Conservation (phyloP, 2,888 invertebrate genomes). For the Caenorhabditis sp. region DNA sequence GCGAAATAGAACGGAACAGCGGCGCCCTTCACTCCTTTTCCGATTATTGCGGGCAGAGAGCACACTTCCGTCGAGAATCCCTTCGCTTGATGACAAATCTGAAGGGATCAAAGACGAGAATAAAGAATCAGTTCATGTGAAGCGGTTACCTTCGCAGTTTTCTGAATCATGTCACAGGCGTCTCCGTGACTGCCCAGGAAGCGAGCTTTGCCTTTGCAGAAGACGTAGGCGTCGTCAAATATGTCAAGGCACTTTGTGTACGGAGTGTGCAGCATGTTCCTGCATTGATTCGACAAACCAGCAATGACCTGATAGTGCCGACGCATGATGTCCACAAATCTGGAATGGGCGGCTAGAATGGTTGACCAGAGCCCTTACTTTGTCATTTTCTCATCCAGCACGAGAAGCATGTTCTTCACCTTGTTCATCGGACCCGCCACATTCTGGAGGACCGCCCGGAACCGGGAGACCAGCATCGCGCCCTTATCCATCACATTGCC, state of each 20-base stretch:
- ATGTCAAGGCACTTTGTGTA: constrained; percentile 55
- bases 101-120: no score
- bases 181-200: constrained; percentile 49
- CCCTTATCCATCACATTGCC: constrained; percentile 62
- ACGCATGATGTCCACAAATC: constrained; percentile 59
- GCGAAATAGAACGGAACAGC: constrained; percentile 54
- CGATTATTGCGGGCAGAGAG: constrained; percentile 31
- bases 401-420: constrained; percentile 49
- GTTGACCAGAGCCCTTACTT: constrained; percentile 9
- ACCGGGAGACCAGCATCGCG: constrained; percentile 33
- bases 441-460: constrained; percentile 43
- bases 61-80: constrained; percentile 45
- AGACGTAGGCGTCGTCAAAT: constrained; percentile 56
- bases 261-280: constrained; percentile 51
- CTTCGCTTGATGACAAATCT: constrained; percentile 48
- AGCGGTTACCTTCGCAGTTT: constrained; percentile 26
- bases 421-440: constrained; percentile 60
- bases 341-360: constrained; percentile 5
- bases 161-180: constrained; percentile 50
- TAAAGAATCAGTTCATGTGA: not conserved
- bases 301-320: constrained; percentile 45
- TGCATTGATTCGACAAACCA: constrained; percentile 55
- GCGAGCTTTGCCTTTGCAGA: constrained; percentile 47
- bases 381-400: constrained; percentile 57
- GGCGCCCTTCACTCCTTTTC: constrained; percentile 52